Percentiles rank a stretch among this genome's conserved stretches.
phyloP scores from a whole-genome alignment of 2,113 vertebrate genomes.

The Hassar affinis region DNA sequence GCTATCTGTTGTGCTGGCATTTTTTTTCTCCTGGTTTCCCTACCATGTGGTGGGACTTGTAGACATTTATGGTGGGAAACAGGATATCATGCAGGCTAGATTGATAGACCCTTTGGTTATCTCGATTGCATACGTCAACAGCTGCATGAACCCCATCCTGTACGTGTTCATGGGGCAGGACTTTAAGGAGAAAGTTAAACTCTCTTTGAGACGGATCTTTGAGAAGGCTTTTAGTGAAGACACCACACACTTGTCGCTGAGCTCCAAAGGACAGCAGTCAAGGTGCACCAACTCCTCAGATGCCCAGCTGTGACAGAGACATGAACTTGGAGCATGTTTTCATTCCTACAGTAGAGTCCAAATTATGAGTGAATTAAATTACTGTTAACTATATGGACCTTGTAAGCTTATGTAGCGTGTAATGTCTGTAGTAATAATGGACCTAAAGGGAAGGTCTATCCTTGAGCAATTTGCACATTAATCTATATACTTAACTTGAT shows the following conservation, averaged over 20 bases:
- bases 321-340: not conserved
- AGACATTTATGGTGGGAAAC: slow-evolving; percentile 2
- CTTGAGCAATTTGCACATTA: not conserved
- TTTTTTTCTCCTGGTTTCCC: slow-evolving; percentile 79
- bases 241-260: slow-evolving; percentile 41
- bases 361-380: not conserved
- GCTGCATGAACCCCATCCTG: slow-evolving; percentile 79
- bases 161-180: slow-evolving; percentile 78
- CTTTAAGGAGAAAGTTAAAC: slow-evolving; percentile 69
- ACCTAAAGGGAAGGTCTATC: not conserved
- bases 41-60: slow-evolving; percentile 73
- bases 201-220: slow-evolving; percentile 66
- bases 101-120: slow-evolving; percentile 65
- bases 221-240: slow-evolving; percentile 75
- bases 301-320: slow-evolving; percentile 9
- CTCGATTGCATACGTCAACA: slow-evolving; percentile 75
- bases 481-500: not conserved
- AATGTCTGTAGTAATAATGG: not conserved
- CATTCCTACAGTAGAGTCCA: not conserved
- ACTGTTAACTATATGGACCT: not conserved
- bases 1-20: slow-evolving; percentile 61
- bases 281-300: slow-evolving; percentile 44
- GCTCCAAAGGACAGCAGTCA: slow-evolving; percentile 53
- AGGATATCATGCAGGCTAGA: accelerated
- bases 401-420: not conserved